These are phyloP conservation scores for Coenonympha arcania DNA, from an alignment of 2,888 invertebrate species.

Conservation along the genomic window DNA sequence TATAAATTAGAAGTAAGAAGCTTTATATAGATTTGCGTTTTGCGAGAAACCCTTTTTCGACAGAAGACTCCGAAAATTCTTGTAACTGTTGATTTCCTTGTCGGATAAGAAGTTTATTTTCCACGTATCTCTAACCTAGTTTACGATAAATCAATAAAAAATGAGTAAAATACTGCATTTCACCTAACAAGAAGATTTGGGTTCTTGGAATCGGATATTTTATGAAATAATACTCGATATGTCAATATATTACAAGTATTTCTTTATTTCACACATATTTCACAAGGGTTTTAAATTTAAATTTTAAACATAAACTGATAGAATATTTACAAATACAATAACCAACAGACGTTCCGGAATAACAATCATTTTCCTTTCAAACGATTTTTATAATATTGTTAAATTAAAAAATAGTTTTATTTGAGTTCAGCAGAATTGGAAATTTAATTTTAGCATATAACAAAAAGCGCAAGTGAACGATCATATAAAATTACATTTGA, in stretches of 20 bases:
- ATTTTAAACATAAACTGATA: slow-evolving; percentile 57
- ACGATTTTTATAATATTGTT: slow-evolving; percentile 31
- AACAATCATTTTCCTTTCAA: slow-evolving; percentile 62
- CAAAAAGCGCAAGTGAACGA: slow-evolving; percentile 6
- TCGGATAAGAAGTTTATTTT: too few relatives aligned
- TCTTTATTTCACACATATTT: slow-evolving; percentile 72
- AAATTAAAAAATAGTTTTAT: slow-evolving; percentile 19
- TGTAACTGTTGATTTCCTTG: too few relatives aligned
- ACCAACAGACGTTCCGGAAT: slow-evolving; percentile 62
- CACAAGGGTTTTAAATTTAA: slow-evolving; percentile 59
- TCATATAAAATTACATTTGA: slow-evolving; percentile 19
- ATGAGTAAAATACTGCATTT: too few relatives aligned
- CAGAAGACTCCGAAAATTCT: too few relatives aligned
- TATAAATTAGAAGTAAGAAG: too few relatives aligned
- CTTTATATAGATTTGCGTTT: too few relatives aligned
- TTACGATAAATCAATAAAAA: too few relatives aligned
- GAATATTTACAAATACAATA: slow-evolving; percentile 69
- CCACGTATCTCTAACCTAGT: too few relatives aligned
- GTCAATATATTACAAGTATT: slow-evolving; percentile 64
- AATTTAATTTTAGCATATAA: slow-evolving; percentile 26
- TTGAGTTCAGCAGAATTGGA: slow-evolving; percentile 28
- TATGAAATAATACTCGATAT: slow-evolving; percentile 14
- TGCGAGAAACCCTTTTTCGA: too few relatives aligned
- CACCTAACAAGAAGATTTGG: neutral
- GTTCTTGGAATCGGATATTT: neutral